phyloP scores from a whole-genome alignment of 2,888 invertebrate species.

The Ochropleura leucogaster region DNA sequence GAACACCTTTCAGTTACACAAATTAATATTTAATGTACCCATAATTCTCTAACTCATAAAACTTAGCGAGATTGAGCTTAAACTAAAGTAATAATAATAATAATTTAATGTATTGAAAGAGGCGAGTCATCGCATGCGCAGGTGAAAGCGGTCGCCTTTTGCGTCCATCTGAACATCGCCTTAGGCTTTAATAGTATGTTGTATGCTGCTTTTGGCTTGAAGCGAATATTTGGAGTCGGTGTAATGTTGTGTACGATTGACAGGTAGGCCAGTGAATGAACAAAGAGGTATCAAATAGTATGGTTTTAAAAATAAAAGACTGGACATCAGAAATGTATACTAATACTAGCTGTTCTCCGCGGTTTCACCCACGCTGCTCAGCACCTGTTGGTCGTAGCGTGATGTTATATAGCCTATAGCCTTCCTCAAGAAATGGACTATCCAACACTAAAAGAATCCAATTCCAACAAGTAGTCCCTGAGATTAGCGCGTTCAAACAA shows the following conservation, averaged over 20 bases:
- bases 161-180: conserved; percentile 44
- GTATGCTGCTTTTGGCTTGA: conserved; percentile 40
- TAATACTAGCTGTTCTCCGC: no score
- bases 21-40: not conserved
- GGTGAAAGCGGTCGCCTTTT: conserved; percentile 48
- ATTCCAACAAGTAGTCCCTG: no score
- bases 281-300: not conserved
- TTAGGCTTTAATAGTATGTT: conserved; percentile 26
- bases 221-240: conserved; percentile 25
- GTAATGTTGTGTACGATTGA: conserved; percentile 7
- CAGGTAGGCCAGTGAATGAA: conserved; percentile 19
- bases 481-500: no score
- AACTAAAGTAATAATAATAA: conserved; percentile 29
- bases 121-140: conserved; percentile 40
- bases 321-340: no score
- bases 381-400: no score
- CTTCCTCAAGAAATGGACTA: no score
- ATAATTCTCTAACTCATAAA: not conserved
- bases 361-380: no score
- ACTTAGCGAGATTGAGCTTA: conserved; percentile 42
- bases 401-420: no score
- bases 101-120: conserved; percentile 43
- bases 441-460: no score
- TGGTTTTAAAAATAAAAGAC: no score
- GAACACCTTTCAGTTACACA: not conserved